Conservation (phyloP, 1,140 invertebrate genomes). For the Mylabris phalerata region DNA sequence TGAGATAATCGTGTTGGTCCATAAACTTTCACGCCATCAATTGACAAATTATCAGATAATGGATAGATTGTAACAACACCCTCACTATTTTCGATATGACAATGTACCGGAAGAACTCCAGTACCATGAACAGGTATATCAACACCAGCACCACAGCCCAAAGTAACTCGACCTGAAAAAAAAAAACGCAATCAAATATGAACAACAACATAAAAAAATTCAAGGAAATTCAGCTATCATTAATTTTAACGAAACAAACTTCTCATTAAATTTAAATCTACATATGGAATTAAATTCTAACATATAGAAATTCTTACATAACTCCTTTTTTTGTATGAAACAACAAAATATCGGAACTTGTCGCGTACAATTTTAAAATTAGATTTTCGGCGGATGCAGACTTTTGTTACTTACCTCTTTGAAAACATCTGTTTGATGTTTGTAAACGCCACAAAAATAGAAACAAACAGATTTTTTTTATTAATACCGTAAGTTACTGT, state of each 20-base stretch:
- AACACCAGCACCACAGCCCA: slow-evolving; percentile 64
- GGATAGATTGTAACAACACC: slow-evolving; percentile 77
- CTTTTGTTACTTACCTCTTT: slow-evolving; percentile 2
- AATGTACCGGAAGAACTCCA: slow-evolving; percentile 74
- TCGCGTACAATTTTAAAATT: slow-evolving; percentile 10
- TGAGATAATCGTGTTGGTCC: slow-evolving; percentile 63
- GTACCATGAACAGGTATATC: slow-evolving; percentile 75
- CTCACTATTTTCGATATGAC: slow-evolving; percentile 73
- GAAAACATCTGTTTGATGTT: slow-evolving; percentile 8
- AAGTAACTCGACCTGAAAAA: slow-evolving; percentile 63
- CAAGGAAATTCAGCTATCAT: neutral
- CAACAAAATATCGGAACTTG: neutral
- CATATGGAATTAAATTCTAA: neutral
- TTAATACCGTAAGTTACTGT: too few species aligned
- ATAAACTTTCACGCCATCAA: slow-evolving; percentile 61
- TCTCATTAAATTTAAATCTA: neutral
- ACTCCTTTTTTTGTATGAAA: too few species aligned
- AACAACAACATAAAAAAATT: slow-evolving; percentile 2
- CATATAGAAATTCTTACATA: neutral
- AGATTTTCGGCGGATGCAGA: slow-evolving; percentile 7
- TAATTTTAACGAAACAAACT: neutral
- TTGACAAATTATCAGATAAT: slow-evolving; percentile 57
- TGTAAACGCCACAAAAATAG: slow-evolving; percentile 7
- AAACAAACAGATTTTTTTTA: neutral
- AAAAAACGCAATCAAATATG: slow-evolving; percentile 10